Evolutionary conservation across 2,888 invertebrate genomes (phyloP), one percentile per base, ranked within the genome.

Genomic region (Leistus spinibarbis): DNA sequence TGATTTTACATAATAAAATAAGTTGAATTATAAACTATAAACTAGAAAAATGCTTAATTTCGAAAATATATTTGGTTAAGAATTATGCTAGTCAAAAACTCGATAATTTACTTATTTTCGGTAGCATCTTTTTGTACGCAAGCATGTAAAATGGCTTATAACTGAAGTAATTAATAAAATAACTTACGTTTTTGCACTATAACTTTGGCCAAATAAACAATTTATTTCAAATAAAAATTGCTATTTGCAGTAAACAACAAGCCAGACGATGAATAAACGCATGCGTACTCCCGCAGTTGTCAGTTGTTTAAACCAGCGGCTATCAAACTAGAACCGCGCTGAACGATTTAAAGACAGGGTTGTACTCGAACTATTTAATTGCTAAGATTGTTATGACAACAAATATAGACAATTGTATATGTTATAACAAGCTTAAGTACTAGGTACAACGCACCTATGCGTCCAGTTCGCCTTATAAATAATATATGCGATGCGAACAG

Each of bases 211-310:
- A 57, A 57, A 57, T 57, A 10, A 60, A 60, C 60, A 20, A 60
- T 20, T 60, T 60, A 22, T 60, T 60, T 60, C 40, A 40, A 60
- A 60, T 60, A 60, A 60, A 60, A 20, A 60, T 60, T 60, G 19
- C 60, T 60, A 60, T 22, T 60, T 60, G 60, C 60, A 60, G 22
- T 22, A 60, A 60, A 60, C 60, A 60, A 60, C 19, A 13, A 60
- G 20, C 16, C 60, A 60, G 20, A 60, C 60, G 19, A 60, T 10
- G 10, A 60, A 7, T 17, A 20, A 22, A 57, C 69, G 69, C 69
- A 69, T 69, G 69, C 69, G 69, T 57, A 63, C 27, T 19, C 22
- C n/a, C 62, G 70, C 60, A 70, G 60, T 57, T 70, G 70, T 70
- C 70, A 63, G 22, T 62, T 70, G 70, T 60, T 60, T 62, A 16